Evolutionary conservation across 1,140 invertebrate species (phyloP).

Genomic region (Aphaenogaster rudis): DNA sequence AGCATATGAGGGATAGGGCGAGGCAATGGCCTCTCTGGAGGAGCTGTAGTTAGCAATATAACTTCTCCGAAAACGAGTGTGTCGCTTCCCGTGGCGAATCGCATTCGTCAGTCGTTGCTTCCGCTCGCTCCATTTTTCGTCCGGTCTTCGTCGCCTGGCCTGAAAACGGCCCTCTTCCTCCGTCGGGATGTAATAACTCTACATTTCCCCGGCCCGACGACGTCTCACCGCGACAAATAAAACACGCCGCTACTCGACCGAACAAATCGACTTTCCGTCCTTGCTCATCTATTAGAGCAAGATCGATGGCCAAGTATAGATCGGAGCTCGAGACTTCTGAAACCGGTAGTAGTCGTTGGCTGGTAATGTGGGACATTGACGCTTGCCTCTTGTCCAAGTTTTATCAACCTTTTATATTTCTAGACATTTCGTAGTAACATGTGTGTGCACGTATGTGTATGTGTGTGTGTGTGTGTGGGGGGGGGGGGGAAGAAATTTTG

Average conservation of each 20-base stretch:
- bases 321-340: conserved; percentile 29
- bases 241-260: conserved; percentile 57
- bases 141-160: conserved; percentile 45
- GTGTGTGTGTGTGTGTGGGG: too few species aligned
- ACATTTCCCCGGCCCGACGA: conserved; percentile 69
- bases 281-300: conserved; percentile 57
- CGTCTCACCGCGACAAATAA: conserved; percentile 73
- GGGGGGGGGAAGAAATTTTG: neutral
- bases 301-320: conserved; percentile 58
- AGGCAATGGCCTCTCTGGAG: conserved; percentile 53
- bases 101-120: conserved; percentile 75
- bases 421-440: neutral
- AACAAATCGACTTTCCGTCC: conserved; percentile 69
- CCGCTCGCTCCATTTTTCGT: conserved; percentile 67
- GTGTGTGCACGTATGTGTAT: too few species aligned
- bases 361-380: conserved; percentile 22
- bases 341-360: conserved; percentile 29
- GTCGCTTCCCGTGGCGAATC: conserved; percentile 70
- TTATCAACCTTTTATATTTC: conserved; percentile 8
- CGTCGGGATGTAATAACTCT: conserved; percentile 74
- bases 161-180: conserved; percentile 62
- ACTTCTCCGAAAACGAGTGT: conserved; percentile 66
- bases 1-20: conserved; percentile 1
- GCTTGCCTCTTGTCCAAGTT: conserved; percentile 13
- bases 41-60: conserved; percentile 70